Conservation (phyloP, 2,113 vertebrate species). For the Myotis lucifugus region DNA sequence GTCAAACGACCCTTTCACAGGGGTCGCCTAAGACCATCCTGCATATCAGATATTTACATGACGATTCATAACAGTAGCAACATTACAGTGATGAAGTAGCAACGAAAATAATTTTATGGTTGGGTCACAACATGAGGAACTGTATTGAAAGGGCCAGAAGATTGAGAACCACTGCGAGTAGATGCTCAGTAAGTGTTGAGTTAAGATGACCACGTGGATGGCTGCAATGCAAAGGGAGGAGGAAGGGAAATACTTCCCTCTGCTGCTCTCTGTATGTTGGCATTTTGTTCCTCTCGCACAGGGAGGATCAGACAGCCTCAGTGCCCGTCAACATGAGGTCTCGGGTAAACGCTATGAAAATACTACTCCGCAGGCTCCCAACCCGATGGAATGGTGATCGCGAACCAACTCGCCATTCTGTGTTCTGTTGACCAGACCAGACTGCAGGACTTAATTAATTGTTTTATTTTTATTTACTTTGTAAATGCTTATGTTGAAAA, state of each 20-base stretch:
- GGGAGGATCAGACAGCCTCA: not conserved
- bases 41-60: no score
- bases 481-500: constrained; percentile 20
- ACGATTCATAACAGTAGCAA: no score
- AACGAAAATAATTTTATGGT: no score
- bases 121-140: no score
- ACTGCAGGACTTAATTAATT: not conserved
- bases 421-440: not conserved
- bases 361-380: no score
- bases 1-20: no score
- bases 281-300: not conserved
- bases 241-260: not conserved
- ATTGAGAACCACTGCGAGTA: not conserved
- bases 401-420: not conserved
- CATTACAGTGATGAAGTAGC: no score
- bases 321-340: not conserved
- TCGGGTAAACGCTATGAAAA: not conserved
- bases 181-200: not conserved
- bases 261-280: not conserved
- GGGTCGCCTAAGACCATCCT: no score
- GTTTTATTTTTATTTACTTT: not conserved
- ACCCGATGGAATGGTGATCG: not conserved
- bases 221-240: not conserved
- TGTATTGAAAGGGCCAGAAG: no score
- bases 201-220: not conserved